Evolutionary conservation across 2,797 vertebrate species (phyloP).

Genomic region (Falco rusticolus): DNA sequence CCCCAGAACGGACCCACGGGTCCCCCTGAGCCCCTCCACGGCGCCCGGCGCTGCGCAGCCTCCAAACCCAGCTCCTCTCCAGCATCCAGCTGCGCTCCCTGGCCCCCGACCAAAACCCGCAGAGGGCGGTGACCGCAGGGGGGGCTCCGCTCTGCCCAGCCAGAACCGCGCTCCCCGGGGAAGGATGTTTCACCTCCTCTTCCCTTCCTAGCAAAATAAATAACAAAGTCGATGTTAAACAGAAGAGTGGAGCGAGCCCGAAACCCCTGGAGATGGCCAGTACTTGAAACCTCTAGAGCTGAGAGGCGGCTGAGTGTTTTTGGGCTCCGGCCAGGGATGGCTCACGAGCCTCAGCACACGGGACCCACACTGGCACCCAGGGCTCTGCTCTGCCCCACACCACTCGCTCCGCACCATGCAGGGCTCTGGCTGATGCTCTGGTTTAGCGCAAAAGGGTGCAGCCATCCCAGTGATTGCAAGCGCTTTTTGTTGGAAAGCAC

Average conservation of each 20-base stretch:
- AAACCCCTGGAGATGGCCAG: neutral
- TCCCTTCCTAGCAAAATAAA: neutral
- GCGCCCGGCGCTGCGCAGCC: neutral
- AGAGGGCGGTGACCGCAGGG: neutral
- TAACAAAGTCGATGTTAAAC: neutral
- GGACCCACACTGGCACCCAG: neutral
- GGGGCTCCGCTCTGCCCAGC: neutral
- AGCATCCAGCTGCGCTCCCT: neutral
- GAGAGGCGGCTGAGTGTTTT: neutral
- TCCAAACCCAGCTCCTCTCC: neutral
- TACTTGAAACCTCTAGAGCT: neutral
- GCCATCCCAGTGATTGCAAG: neutral
- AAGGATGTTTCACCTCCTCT: neutral
- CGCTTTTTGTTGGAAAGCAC: neutral
- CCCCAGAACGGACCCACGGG: accelerated
- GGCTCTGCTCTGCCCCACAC: neutral
- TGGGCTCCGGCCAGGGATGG: neutral
- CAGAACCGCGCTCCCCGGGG: neutral
- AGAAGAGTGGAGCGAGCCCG: neutral
- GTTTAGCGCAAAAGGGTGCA: neutral
- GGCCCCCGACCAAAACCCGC: neutral
- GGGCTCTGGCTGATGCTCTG: neutral
- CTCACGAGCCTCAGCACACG: neutral
- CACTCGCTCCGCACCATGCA: neutral
- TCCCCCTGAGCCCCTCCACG: neutral